These are phyloP conservation scores for Trissolcus brochymenae DNA, from an alignment of 2,888 invertebrate species.

Conservation along the genomic window DNA sequence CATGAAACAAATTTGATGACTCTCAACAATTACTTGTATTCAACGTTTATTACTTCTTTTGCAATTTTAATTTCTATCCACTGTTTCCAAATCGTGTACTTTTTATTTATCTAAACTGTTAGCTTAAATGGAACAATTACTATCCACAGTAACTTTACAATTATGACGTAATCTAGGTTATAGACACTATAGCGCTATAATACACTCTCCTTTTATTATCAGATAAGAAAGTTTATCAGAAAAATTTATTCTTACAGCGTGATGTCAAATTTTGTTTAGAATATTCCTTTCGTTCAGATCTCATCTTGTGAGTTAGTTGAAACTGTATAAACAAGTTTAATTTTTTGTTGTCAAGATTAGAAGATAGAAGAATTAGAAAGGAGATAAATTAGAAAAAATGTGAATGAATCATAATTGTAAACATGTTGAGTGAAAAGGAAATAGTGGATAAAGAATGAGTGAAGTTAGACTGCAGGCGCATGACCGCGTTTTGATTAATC, in stretches of 20 bases:
- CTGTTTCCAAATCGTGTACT: background rate
- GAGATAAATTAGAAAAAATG: background rate
- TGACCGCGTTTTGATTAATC: slow-evolving; percentile 48
- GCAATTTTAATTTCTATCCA: background rate
- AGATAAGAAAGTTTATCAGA: background rate
- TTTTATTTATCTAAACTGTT: background rate
- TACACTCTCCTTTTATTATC: background rate
- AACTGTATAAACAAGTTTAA: background rate
- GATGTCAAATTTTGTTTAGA: background rate
- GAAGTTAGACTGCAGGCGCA: slow-evolving; percentile 14
- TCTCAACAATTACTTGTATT: no score
- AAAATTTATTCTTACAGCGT: background rate
- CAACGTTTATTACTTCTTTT: background rate
- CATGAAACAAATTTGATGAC: background rate
- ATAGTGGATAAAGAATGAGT: slow-evolving; percentile 13
- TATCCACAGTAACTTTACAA: background rate
- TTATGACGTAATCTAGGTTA: background rate
- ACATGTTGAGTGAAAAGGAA: slow-evolving; percentile 4
- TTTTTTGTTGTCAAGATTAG: background rate
- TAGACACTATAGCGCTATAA: background rate
- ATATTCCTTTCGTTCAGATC: background rate
- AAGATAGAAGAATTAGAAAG: background rate
- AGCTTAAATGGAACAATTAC: no score
- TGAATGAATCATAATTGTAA: background rate
- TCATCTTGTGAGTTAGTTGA: background rate